Base-by-base conservation (phyloP, 2,113 vertebrate species). In the Acrocephalus kingi region DNA sequence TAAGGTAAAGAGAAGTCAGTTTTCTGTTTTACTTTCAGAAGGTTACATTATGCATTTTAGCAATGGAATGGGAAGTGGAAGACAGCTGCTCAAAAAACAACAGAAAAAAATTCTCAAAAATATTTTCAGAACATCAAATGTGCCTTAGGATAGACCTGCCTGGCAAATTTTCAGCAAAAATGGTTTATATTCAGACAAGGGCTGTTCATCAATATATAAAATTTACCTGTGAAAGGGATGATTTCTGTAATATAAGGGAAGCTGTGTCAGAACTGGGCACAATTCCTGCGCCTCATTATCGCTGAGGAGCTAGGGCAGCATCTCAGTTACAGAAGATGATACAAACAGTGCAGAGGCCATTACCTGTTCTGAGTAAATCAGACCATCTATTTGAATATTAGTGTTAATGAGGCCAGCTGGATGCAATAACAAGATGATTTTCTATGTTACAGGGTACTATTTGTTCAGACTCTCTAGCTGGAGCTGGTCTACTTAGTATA, bases 11-110 rank as follows among this genome's bases (percentile, higher is more conserved):
- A 61, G 17, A 86, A 83, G 37, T 13, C 13, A 55, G 46, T 85
- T 82, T 89, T 94, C 55, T 66, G 19, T 7, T 90, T 96, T 74
- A 80, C 21, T 93, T 94, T 88, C 62, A 79, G 64, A 59, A 22
- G 12, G 20, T 80, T 86, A 87, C 20, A 68, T 48, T 33, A 61
- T 14, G 62, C 78, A 41, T 24, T 77, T 54, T 52, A 10, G 67
- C 75, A 80, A 55, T 24, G 48, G 61, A 67, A 76, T 10, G 17
- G 19, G 10, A 7, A 30, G 7, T 33, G 21, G 67, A 88, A 86
- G 52, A 48, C 39, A 86, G 39, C 18, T 72, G 27, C 48, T 90
- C 48, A 89, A 61, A 68, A 91, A 86, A 49, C 19, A 84, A 63
- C 11, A 64, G 25, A 81, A 59, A 67, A 64, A 71, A 31, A 56